phyloP scores from a whole-genome alignment of 2,113 vertebrate genomes.

The Brachypodius melanocephalos region DNA sequence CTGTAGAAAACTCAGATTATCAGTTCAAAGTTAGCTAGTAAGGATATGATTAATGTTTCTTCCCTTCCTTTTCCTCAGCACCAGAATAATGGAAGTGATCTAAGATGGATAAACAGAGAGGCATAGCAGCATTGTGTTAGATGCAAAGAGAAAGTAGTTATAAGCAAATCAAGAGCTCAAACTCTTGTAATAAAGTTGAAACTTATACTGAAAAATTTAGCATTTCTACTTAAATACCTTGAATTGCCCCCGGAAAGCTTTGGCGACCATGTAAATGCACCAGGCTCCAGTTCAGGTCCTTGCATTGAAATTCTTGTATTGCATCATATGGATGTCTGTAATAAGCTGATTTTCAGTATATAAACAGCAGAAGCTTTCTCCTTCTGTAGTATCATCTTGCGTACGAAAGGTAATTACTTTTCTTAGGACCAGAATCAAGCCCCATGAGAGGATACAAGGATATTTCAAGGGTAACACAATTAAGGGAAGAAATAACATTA shows the following conservation, averaged over 20 bases:
- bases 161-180: not conserved
- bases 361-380: not conserved
- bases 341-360: not conserved
- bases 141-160: not conserved
- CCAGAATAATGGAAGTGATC: not conserved
- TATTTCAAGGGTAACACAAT: slow-evolving; percentile 15
- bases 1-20: not conserved
- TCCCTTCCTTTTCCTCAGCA: slow-evolving; percentile 43
- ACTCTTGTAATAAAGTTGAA: not conserved
- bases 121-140: not conserved
- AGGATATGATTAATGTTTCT: slow-evolving; percentile 52
- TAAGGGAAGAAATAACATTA: slow-evolving; percentile 40
- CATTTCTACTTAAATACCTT: not conserved
- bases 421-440: not conserved
- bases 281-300: not conserved
- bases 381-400: not conserved
- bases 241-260: not conserved
- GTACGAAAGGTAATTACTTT: not conserved
- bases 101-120: slow-evolving; percentile 22
- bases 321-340: not conserved
- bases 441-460: not conserved
- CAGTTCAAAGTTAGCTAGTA: not conserved
- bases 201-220: not conserved
- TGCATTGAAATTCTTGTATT: not conserved
- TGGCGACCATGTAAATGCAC: not conserved